Evolutionary conservation across 2,797 vertebrate species (phyloP), one percentile per base, ranked within the genome.

Genomic region (Trematomus bernacchii): DNA sequence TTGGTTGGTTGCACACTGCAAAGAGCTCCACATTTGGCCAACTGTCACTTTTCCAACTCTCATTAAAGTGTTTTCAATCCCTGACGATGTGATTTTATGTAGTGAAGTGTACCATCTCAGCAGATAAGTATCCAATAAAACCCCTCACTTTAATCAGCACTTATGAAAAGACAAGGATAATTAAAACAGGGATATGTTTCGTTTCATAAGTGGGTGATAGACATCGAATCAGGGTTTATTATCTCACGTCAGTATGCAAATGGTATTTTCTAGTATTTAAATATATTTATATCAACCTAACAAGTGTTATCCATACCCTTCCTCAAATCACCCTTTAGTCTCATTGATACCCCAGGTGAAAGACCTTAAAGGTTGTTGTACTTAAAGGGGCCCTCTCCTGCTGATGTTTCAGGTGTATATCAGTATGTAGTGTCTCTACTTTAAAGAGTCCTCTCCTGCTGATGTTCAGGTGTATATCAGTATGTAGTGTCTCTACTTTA

Each of bases 41-140:
- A 54, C 16, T 47, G 18, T 66, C 50, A 71, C 0, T 14, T 71
- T 21, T 46, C 18, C 42, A 42, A 12, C 1, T 7, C 54, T 74
- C 30, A 40, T 58, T 73, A 44, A 37, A 65, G 46, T 21, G 16
- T 46, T 60, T 66, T 27, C 27, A 27, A 19, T 13, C 5, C 15
- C 42, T 61, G 50, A 12, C 10, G 13, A 27, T 68, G 65, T 47
- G 21, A 44, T 59, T 33, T 66, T 14, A 53, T n/a, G 64, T 18
- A 6, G n/a, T 37, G 23, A 51, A 53, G 21, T 30, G 6, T 27
- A 4, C 14, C 2, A 18, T 52, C 21, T 11, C 19, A 54, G 65
- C 64, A 11, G 33, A 30, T 47, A 47, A 16, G 0, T 30, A 16
- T 16, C 21, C 18, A 69, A 16, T 68, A 0, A 62, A 76, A 13